Percentiles rank a stretch among this genome's conserved stretches.
Evolutionary conservation across 2,113 vertebrate genomes (phyloP).

Genomic region (Antidorcas marsupialis): DNA sequence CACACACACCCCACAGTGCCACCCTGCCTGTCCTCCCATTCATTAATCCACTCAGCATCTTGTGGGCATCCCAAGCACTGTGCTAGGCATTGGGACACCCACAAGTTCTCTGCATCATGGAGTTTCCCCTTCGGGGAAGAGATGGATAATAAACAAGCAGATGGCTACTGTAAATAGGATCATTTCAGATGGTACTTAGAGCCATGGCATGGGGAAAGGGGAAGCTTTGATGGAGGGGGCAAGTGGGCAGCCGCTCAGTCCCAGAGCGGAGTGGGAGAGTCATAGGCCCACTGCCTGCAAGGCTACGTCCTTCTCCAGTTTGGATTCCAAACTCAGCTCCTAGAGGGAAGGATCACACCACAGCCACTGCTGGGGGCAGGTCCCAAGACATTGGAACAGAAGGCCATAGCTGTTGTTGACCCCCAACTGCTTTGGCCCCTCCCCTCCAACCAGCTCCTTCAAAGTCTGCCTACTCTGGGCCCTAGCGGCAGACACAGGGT

Average conservation of each 20-base stretch:
- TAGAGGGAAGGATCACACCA: neutral
- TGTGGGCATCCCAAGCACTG: neutral
- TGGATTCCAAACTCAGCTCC: neutral
- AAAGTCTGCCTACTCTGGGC: neutral
- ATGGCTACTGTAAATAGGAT: neutral
- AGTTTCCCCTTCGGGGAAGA: neutral
- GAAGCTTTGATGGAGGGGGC: neutral
- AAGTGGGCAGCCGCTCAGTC: neutral
- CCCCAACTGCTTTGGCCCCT: too few relatives aligned
- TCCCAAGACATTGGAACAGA: neutral
- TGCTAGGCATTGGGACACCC: neutral
- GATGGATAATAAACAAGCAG: neutral
- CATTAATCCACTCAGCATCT: neutral
- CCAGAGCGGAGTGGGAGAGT: neutral
- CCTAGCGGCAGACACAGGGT: neutral
- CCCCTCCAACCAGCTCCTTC: neutral
- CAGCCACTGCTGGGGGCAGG: neutral
- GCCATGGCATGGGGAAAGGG: neutral
- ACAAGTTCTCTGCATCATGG: neutral
- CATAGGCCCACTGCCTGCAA: rapidly evolving
- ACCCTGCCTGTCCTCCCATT: neutral
- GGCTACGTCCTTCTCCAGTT: neutral
- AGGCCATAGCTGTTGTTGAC: neutral
- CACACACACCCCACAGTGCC: neutral
- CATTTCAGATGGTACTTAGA: neutral